Evolutionary conservation across 2,113 vertebrate species (phyloP).

Genomic region (Fregata magnificens): DNA sequence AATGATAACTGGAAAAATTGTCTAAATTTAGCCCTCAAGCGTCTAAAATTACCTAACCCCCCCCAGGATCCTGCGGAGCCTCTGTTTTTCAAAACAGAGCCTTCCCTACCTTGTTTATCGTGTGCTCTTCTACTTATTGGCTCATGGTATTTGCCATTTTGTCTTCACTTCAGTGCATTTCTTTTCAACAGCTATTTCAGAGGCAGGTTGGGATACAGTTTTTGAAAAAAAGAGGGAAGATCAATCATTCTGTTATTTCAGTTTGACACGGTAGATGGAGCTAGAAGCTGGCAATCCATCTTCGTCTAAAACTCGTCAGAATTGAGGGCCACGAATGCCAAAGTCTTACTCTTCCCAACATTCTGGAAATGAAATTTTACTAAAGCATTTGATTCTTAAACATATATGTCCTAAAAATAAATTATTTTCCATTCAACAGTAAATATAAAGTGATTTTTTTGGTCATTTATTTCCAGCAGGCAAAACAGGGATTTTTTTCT

Average conservation of each 20-base stretch:
- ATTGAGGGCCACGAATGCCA: not conserved
- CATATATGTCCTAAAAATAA: not conserved
- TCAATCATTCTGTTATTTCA: not conserved
- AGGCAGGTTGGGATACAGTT: too few relatives aligned
- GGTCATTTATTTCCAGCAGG: not conserved
- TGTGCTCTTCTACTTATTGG: rapidly evolving
- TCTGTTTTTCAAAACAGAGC: not conserved
- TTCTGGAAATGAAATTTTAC: not conserved
- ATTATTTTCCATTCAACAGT: not conserved
- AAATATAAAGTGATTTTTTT: not conserved
- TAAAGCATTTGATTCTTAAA: not conserved
- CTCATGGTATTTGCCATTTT: not conserved
- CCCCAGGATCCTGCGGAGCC: not conserved
- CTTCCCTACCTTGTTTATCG: not conserved
- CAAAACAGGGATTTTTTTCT: not conserved
- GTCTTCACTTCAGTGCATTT: not conserved
- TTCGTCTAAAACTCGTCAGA: not conserved
- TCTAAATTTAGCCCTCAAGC: not conserved
- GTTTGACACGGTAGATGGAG: conserved; percentile 13
- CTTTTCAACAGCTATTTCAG: not conserved
- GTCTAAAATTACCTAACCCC: not conserved
- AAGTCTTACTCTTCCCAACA: not conserved
- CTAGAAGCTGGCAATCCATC: not conserved
- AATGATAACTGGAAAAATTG: not conserved
- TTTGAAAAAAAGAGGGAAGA: not conserved